Evolutionary conservation across 2,113 vertebrate species (phyloP), one percentile per base, ranked within the genome.

Genomic region (Mus spicilegus): DNA sequence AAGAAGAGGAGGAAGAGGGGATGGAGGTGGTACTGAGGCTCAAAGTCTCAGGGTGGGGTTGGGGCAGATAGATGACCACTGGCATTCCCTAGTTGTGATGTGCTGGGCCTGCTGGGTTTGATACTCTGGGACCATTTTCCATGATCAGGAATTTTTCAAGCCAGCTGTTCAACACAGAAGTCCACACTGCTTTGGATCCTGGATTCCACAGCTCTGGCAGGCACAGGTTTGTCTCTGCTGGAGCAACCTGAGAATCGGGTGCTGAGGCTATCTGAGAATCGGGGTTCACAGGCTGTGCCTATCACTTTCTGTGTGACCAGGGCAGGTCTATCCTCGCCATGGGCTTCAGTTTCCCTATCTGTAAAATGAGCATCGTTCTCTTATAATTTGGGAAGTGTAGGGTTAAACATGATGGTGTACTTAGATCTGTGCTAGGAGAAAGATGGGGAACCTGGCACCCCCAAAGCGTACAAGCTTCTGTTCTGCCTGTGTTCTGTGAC

Each of bases 81-180:
- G 5, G 22, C 20, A 2, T 30, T 56, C 33, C 24, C 36, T 3
- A 0, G 22, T 24, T 36, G 10, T 39, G 69, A 81, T 30, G 3
- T 5, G 33, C 42, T 19, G 16, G 9, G 14, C 22, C 63, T 0
- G 28, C 87, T 65, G 28, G 1, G 11, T 46, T 4, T 11, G 0
- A 8, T 9, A 13, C 5, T 39, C 28, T 63, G 1, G 2, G 0
- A 0, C 26, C 4, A 2, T 1, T 16, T 36, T 11, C 6, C 30
- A 3, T 1, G 46, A 12, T 93, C 11, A 51, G 87, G 87, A 54
- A 69, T 6, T 51, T 22, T 77, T 49, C 10, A 39, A 63, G 87
- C 22, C n/a, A 7, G 70, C 14, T 39, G 72, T 42, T 86, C 13
- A 39, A 10, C 36, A 42, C 33, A 30, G n/a, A 22, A 2, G 7